Base-by-base conservation (phyloP, 2,797 vertebrate species). In the Tokudaia muenninki region DNA sequence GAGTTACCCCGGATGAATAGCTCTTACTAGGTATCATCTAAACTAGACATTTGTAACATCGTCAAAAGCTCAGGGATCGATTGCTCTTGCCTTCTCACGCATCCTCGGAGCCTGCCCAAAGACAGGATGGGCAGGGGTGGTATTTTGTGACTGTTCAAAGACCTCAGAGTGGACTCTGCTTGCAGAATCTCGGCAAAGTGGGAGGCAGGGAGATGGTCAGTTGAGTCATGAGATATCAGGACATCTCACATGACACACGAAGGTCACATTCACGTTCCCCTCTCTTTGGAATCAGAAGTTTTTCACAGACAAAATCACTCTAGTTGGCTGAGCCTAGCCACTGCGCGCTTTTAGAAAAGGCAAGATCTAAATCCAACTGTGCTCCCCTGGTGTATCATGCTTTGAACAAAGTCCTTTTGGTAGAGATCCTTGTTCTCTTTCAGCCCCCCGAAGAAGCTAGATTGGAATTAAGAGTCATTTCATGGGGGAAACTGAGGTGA, bases 401-500 rank as follows among this genome's bases (percentile, higher is more conserved):
- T 87, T 63, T 81, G 41, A 34, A 24, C 78, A 61, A 50, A 75
- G 67, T 14, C 22, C 37, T 52, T 61, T 44, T 2, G 65, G 7
- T 72, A 55, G 59, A 83, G 16, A 50, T 63, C 10, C 70, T 37
- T 26, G 55, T n/a, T 24, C 34, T 44, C 70, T 37, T 41, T 70
- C 59, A 47, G 61, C 3, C 13, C 75, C 61, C 50, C 3, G 59
- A 59, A 79, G 44, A 89, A 89, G 88, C 63, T 17, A 57, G 88
- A 75, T 57, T 84, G 75, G 52, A 52, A 87, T 52, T 55, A 93
- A 24, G 82, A 34, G 57, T 92, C 77, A 70, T 67, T 91, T 88
- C n/a, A 34, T 3, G 14, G n/a, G 57, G 61, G 93, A 95, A 94
- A 95, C 95, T 94, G 97, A 97, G 94, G 96, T 89, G 63, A 84